phyloP scores from a whole-genome alignment of 2,113 vertebrate genomes.

The Paradoxurus hermaphroditus region DNA sequence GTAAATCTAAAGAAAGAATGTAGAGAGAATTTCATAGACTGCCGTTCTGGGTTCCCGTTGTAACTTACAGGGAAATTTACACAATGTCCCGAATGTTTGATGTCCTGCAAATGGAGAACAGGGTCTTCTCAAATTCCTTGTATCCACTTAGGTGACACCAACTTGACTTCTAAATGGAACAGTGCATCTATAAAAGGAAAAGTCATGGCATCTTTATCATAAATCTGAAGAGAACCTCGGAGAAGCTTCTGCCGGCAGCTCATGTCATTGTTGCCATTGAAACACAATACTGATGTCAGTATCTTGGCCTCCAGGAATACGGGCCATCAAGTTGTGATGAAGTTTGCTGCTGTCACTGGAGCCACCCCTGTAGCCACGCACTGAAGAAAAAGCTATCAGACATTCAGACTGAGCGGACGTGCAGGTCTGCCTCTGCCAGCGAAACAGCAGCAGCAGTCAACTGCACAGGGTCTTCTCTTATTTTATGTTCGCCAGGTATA shows the following conservation, averaged over 20 bases:
- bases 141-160: not conserved
- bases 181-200: not conserved
- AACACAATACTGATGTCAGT: not conserved
- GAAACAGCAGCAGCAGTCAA: no score
- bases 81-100: not conserved
- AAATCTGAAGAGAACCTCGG: not conserved
- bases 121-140: not conserved
- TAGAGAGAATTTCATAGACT: not conserved
- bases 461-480: no score
- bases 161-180: not conserved
- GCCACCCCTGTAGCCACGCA: not conserved
- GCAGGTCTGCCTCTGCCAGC: no score
- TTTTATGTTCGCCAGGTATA: no score
- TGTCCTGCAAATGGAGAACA: not conserved
- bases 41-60: not conserved
- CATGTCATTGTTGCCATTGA: not conserved
- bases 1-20: not conserved
- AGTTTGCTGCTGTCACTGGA: not conserved
- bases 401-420: no score
- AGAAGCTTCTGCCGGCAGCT: not conserved
- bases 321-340: not conserved
- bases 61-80: not conserved
- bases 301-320: not conserved
- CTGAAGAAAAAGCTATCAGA: no score
- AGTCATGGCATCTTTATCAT: not conserved